Base-by-base conservation (phyloP, 2,797 vertebrate genomes). In the Galagoides demidoff region DNA sequence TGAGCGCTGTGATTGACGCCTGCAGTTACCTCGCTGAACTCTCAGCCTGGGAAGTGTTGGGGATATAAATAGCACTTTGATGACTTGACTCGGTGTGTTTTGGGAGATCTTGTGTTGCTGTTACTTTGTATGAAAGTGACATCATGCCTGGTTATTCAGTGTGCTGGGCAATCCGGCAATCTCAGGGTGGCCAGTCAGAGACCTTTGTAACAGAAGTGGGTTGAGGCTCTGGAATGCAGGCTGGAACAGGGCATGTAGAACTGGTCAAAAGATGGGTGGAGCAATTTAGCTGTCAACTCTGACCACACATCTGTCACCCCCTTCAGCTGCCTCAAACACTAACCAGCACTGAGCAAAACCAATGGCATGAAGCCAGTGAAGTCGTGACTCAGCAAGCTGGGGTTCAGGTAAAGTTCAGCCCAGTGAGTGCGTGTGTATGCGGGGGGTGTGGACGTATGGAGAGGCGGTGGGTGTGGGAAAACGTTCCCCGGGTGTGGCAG, bases 61-160 rank as follows among this genome's bases (percentile, higher is more conserved):
- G 43, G 66, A 78, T 87, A 87, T 90, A 95, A 96, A 95, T 87
- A 90, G 90, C 52, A 85, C 34, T 68, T 25, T 82, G 63, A 87
- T 95, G 89, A 82, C 55, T 70, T 70, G 29, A 94, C 68, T 83
- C 70, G 39, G 16, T 20, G 66, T 89, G 86, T 61, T 88, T n/a
- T 39, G 57, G 61, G 87, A 94, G 45, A 91, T 57, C 37, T 14
- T 13, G 7, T 79, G 79, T 34, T 79, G 78, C 74, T 83, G 27
- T 87, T 77, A 43, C 64, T 90, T 88, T 73, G 57, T 37, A 55
- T 49, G 73, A 59, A 86, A 88, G 43, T 95, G 88, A 89, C 29
- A 85, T 90, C 70, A 66, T 76, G 81, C 49, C 86, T 79, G 19
- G 71, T 92, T 95, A 87, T 64, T 71, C 90, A 14, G 4, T 27